These are phyloP conservation scores for Paramormyrops hopkinsi DNA, from an alignment of 2,797 vertebrate genomes.

Conservation along the genomic window DNA sequence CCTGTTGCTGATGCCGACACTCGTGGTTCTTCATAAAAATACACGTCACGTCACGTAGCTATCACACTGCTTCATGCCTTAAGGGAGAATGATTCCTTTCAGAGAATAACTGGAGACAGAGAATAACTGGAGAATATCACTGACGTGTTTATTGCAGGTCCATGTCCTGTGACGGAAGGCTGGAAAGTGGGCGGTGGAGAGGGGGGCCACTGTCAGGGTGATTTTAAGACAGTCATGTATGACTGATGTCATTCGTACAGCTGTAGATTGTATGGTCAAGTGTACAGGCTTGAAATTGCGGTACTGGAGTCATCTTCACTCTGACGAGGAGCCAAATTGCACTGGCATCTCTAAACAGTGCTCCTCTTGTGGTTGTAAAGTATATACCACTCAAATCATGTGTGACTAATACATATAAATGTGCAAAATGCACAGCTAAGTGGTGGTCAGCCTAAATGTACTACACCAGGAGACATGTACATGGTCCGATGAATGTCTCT, in stretches of 20 bases:
- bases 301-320: not conserved
- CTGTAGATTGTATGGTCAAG: not conserved
- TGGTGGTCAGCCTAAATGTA: not conserved
- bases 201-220: not conserved
- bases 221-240: not conserved
- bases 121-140: not conserved
- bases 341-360: not conserved
- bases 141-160: not conserved
- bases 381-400: not conserved
- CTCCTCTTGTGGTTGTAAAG: not conserved
- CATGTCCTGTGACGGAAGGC: not conserved
- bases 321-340: not conserved
- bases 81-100: not conserved
- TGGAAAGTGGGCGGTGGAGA: not conserved
- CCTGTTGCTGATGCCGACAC: not conserved
- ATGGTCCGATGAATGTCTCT: not conserved
- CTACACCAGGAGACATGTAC: not conserved
- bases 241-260: not conserved
- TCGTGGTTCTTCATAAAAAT: not conserved
- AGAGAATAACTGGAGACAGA: not conserved
- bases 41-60: not conserved
- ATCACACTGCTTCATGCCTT: not conserved
- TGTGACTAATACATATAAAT: not conserved
- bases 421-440: not conserved
- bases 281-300: not conserved